Evolutionary conservation across 2,888 invertebrate species (phyloP), one percentile per base, ranked within the genome.

Genomic region (Apodemia zela): DNA sequence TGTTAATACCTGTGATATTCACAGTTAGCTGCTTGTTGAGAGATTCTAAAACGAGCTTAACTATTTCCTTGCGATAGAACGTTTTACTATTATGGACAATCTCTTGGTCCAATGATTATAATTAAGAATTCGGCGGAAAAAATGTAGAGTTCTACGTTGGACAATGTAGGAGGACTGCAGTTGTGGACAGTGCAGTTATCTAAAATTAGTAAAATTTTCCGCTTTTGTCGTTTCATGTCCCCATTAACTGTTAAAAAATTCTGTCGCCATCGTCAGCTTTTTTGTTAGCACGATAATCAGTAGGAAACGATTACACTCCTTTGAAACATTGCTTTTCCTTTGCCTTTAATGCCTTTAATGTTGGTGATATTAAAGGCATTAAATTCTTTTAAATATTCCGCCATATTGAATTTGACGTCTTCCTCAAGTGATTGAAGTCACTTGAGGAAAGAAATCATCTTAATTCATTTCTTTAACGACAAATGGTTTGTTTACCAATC

Each of bases 321-420:
- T 45, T 45, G 47, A 47, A 47, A 47, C 15, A 11, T 17, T 17
- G 49, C 49, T 49, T 49, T 71, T 47, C 71, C 70, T 18, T n/a
- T n/a, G n/a, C n/a, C n/a, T n/a, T n/a, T n/a, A n/a, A n/a, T n/a
- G n/a, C n/a, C n/a, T n/a, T n/a, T n/a, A n/a, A n/a, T n/a, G n/a
- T n/a, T n/a, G n/a, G n/a, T n/a, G n/a, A n/a, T n/a, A n/a, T n/a
- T n/a, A n/a, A n/a, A n/a, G n/a, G n/a, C n/a, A n/a, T n/a, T n/a
- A n/a, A n/a, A n/a, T n/a, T n/a, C n/a, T n/a, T n/a, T n/a, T n/a
- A n/a, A n/a, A n/a, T n/a, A n/a, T n/a, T n/a, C n/a, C n/a, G n/a
- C n/a, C n/a, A n/a, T n/a, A n/a, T n/a, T n/a, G n/a, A n/a, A n/a
- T n/a, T n/a, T n/a, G n/a, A n/a, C n/a, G n/a, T n/a, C n/a, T n/a